Percentiles rank a stretch among this genome's conserved stretches.
Conservation (phyloP, 2,888 invertebrate genomes). For the Scaptomyza polygonia region DNA sequence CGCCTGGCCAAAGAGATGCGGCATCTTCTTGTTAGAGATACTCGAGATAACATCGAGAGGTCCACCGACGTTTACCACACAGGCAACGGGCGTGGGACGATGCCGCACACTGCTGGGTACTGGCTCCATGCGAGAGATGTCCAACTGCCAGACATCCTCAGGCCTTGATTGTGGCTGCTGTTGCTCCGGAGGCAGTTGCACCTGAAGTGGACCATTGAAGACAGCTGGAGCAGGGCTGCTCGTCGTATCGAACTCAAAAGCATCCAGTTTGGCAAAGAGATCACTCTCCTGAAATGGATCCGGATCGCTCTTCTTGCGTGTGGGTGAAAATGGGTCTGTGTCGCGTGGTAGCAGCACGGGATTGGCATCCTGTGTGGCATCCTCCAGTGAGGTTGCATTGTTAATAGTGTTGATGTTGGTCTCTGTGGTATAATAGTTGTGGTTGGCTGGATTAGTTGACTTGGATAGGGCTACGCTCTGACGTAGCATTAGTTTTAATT, state of each 20-base stretch:
- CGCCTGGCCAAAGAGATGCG: slow-evolving; percentile 84
- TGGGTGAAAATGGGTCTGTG: slow-evolving; percentile 84
- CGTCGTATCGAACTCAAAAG: slow-evolving; percentile 83
- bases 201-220: slow-evolving; percentile 89
- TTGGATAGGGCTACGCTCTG: slow-evolving; percentile 47
- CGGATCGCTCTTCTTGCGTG: slow-evolving; percentile 87
- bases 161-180: slow-evolving; percentile 23
- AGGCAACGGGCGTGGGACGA: slow-evolving; percentile 66
- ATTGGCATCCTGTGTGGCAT: slow-evolving; percentile 55
- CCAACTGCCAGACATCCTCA: slow-evolving; percentile 60
- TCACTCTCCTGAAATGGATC: slow-evolving; percentile 89
- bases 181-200: slow-evolving; percentile 88
- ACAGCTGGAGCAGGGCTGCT: slow-evolving; percentile 79
- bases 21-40: slow-evolving; percentile 84
- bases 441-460: slow-evolving; percentile 68
- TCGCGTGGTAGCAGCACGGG: slow-evolving; percentile 84
- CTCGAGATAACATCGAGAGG: slow-evolving; percentile 84
- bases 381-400: slow-evolving; percentile 57
- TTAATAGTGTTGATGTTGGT: slow-evolving; percentile 28
- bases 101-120: slow-evolving; percentile 71
- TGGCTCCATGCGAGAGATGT: slow-evolving; percentile 62
- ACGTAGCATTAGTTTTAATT: slow-evolving; percentile 67
- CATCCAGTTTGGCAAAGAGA: slow-evolving; percentile 83
- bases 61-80: slow-evolving; percentile 52
- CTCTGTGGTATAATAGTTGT: slow-evolving; percentile 80